Conservation (phyloP, 1,140 invertebrate genomes). For the Drosophila obscura region DNA sequence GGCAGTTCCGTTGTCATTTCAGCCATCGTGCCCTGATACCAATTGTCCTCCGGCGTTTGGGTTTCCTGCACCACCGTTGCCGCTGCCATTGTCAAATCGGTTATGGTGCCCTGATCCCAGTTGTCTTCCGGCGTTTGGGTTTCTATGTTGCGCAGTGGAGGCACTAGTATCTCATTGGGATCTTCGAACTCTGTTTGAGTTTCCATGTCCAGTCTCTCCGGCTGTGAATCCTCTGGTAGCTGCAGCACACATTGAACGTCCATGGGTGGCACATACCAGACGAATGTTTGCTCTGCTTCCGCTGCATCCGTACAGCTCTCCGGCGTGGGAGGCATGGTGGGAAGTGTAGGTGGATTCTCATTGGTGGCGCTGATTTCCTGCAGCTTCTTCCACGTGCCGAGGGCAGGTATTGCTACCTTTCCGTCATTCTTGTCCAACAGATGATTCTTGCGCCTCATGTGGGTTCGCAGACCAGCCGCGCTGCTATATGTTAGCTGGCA, state of each 20-base stretch:
- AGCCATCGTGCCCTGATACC: slow-evolving; percentile 62
- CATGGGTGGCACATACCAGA: slow-evolving; percentile 30
- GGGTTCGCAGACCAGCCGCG: slow-evolving; percentile 56
- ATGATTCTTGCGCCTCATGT: slow-evolving; percentile 67
- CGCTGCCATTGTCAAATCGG: slow-evolving; percentile 35
- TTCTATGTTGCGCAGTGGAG: slow-evolving; percentile 58
- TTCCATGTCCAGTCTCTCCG: slow-evolving; percentile 58
- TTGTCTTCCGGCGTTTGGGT: slow-evolving; percentile 58
- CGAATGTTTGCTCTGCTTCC: slow-evolving; percentile 18
- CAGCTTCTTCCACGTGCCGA: slow-evolving; percentile 31
- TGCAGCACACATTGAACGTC: slow-evolving; percentile 37
- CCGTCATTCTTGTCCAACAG: background rate
- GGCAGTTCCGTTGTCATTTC: slow-evolving; percentile 25
- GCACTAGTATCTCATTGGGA: slow-evolving; percentile 44
- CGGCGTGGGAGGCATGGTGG: background rate
- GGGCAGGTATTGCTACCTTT: slow-evolving; percentile 43
- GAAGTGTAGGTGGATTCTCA: background rate
- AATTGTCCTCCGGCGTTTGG: slow-evolving; percentile 51
- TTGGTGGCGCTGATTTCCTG: slow-evolving; percentile 6
- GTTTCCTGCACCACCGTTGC: slow-evolving; percentile 31
- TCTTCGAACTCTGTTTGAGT: slow-evolving; percentile 64
- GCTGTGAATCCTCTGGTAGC: slow-evolving; percentile 8
- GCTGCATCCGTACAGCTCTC: background rate
- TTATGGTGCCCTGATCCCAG: slow-evolving; percentile 60
- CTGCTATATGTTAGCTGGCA: slow-evolving; percentile 62